Conservation (phyloP, 2,888 invertebrate genomes). For the Protonemura montana region DNA sequence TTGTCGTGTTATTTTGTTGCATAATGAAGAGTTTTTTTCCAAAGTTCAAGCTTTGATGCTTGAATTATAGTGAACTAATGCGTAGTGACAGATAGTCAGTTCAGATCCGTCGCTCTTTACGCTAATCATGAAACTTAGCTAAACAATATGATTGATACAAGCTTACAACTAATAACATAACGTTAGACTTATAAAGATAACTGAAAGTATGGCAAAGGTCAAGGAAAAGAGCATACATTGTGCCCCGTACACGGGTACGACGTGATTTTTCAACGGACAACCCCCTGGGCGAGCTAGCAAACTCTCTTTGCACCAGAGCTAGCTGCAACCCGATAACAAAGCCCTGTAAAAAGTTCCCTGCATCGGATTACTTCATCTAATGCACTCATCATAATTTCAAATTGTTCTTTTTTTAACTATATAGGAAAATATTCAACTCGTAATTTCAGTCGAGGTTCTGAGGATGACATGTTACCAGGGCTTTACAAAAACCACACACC, state of each 20-base stretch:
- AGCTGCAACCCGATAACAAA: background rate
- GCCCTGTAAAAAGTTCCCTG: background rate
- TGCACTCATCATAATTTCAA: slow-evolving; percentile 33
- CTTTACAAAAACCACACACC: background rate
- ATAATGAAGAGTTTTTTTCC: background rate
- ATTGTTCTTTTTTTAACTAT: slow-evolving; percentile 25
- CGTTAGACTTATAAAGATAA: background rate
- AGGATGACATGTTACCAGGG: background rate
- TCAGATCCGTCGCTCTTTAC: background rate
- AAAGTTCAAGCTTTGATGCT: background rate
- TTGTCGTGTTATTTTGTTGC: background rate
- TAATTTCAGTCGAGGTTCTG: background rate
- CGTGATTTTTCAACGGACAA: no score
- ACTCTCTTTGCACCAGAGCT: background rate
- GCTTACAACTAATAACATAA: background rate
- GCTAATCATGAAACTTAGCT: background rate
- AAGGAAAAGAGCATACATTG: no score
- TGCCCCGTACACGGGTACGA: no score
- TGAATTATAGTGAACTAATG: background rate
- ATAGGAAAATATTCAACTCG: background rate
- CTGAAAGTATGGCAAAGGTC: background rate
- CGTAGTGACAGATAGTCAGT: background rate
- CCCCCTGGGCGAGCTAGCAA: no score
- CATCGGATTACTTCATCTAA: slow-evolving; percentile 33
- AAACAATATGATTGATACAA: background rate